Percentiles rank a stretch among this genome's conserved stretches.
phyloP scores from a whole-genome alignment of 1,140 invertebrate genomes.

The Ooceraea biroi region DNA sequence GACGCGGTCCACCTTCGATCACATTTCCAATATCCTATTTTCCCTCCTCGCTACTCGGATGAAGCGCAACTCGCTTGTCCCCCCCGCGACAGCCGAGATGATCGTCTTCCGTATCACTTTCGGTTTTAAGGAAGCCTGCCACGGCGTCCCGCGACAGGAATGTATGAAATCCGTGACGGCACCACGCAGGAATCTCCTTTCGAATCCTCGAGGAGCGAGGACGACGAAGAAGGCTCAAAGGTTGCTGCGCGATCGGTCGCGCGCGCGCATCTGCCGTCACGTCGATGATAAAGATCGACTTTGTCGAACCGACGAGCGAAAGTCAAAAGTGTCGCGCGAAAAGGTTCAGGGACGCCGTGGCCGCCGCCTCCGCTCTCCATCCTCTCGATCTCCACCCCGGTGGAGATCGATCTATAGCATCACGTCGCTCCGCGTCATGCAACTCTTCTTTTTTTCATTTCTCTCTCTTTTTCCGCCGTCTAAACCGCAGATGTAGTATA shows the following conservation, averaged over 20 bases:
- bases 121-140: constrained; percentile 80
- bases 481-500: constrained; percentile 51
- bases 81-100: not conserved
- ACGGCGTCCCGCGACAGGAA: constrained; percentile 71
- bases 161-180: constrained; percentile 81
- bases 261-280: constrained; percentile 66
- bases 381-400: not conserved
- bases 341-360: no score
- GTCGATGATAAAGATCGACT: constrained; percentile 59
- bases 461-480: constrained; percentile 30
- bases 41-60: not conserved
- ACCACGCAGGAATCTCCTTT: constrained; percentile 82
- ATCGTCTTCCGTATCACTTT: constrained; percentile 76
- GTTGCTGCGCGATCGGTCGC: constrained; percentile 72
- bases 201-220: constrained; percentile 79
- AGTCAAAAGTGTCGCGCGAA: not conserved
- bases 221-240: constrained; percentile 77
- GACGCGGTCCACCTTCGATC: no score
- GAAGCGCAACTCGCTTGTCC: constrained; percentile 24
- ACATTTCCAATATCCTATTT: not conserved
- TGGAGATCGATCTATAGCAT: no score
- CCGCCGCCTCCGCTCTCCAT: not conserved
- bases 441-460: no score
- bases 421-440: no score
- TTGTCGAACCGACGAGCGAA: not conserved